Conservation (phyloP, 2,888 invertebrate genomes). For the Rotaria sp. region DNA sequence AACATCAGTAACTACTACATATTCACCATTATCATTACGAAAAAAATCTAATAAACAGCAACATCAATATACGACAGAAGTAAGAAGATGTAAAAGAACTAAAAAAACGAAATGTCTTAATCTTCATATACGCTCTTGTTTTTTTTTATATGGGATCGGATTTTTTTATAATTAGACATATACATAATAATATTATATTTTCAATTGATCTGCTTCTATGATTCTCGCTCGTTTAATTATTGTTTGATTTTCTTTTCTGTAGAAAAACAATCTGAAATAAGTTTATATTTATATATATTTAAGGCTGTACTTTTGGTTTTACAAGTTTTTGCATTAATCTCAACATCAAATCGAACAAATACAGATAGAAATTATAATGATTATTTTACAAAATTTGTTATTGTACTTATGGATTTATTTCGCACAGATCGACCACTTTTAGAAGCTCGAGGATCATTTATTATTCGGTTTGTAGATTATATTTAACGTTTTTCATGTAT, state of each 20-base stretch:
- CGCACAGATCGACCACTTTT: constrained; percentile 74
- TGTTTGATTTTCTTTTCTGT: no score
- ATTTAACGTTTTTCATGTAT: neutral
- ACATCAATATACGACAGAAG: neutral
- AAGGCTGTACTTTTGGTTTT: constrained; percentile 34
- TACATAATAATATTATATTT: neutral
- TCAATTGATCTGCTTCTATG: neutral
- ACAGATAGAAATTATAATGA: constrained; percentile 36
- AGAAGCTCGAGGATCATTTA: constrained; percentile 85
- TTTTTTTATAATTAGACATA: neutral
- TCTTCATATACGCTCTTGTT: neutral
- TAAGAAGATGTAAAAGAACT: neutral
- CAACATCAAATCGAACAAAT: constrained; percentile 19
- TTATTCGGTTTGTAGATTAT: constrained; percentile 68
- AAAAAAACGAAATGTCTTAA: neutral
- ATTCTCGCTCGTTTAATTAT: neutral
- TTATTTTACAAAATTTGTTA: constrained; percentile 77
- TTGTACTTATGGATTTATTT: constrained; percentile 75
- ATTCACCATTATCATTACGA: neutral
- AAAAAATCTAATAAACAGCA: neutral
- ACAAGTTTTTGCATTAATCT: constrained; percentile 38
- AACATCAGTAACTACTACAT: neutral
- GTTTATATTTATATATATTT: neutral
- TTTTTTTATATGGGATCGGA: neutral
- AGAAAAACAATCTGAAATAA: neutral